phyloP scores from a whole-genome alignment of 2,888 invertebrate genomes.

The Dorcus parallelipipedus region DNA sequence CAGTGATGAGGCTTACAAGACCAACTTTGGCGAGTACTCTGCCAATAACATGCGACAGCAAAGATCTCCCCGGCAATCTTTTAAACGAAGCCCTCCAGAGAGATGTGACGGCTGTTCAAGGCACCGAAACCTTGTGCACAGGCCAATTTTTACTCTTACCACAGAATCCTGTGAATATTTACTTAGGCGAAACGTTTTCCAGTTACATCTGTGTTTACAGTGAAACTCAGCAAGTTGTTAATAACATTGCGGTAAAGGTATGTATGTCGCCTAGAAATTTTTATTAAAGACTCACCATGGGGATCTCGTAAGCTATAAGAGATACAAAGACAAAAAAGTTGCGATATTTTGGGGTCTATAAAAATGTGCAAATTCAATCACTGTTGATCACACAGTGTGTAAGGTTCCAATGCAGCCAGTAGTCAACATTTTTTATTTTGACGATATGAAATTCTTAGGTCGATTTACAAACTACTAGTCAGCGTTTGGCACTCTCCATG shows the following conservation, averaged over 20 bases:
- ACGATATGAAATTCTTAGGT: slow-evolving; percentile 54
- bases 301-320: too few species aligned
- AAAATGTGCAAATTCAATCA: too few species aligned
- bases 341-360: too few species aligned
- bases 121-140: slow-evolving; percentile 76
- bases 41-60: slow-evolving; percentile 78
- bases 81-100: slow-evolving; percentile 74
- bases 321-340: too few species aligned
- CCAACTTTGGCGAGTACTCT: slow-evolving; percentile 82
- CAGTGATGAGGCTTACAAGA: slow-evolving; percentile 91
- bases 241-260: slow-evolving; percentile 80
- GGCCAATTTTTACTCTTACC: slow-evolving; percentile 91
- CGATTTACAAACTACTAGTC: slow-evolving; percentile 89
- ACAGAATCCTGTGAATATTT: slow-evolving; percentile 97
- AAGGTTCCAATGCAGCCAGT: too few species aligned
- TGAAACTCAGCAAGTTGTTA: slow-evolving; percentile 81
- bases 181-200: slow-evolving; percentile 96
- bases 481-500: slow-evolving; percentile 78
- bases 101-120: slow-evolving; percentile 80
- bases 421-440: neutral
- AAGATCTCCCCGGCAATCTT: slow-evolving; percentile 80
- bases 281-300: too few species aligned
- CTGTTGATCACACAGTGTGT: too few species aligned
- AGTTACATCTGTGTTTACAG: slow-evolving; percentile 97
- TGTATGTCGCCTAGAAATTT: slow-evolving; percentile 29